Conservation (phyloP, 1,140 invertebrate species). For the Mycetomoellerius zeteki region DNA sequence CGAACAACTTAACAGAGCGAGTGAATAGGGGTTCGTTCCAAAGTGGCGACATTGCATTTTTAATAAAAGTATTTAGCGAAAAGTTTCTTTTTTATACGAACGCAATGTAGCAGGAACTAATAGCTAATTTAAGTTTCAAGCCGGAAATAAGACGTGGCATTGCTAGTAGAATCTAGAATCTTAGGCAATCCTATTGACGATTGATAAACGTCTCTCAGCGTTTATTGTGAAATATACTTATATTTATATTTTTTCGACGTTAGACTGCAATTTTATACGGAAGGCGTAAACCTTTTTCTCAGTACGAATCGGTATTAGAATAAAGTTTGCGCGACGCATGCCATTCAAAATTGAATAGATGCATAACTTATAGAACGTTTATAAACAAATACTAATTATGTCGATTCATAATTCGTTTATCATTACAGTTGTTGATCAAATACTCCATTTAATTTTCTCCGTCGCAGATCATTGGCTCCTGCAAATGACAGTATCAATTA, state of each 20-base stretch:
- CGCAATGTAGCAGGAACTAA: neutral
- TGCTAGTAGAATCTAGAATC: conserved; percentile 23
- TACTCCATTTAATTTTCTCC: neutral
- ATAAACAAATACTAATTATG: conserved; percentile 7
- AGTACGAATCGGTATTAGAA: neutral
- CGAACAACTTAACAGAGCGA: neutral
- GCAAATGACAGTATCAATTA: neutral
- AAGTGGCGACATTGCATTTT: conserved; percentile 9
- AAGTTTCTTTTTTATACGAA: neutral
- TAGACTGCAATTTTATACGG: neutral
- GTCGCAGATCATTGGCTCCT: neutral
- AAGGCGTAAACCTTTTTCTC: neutral
- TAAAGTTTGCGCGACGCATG: neutral
- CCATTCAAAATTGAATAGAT: neutral
- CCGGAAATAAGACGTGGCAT: neutral
- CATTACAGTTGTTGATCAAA: conserved; percentile 4
- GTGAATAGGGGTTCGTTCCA: neutral
- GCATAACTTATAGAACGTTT: neutral
- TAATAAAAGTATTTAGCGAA: neutral
- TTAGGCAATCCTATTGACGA: conserved; percentile 25
- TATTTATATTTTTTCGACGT: neutral
- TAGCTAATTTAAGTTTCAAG: conserved; percentile 2
- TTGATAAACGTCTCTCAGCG: conserved; percentile 15
- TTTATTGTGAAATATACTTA: conserved; percentile 13
- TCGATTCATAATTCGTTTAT: conserved; percentile 10